These are phyloP conservation scores for Epinotia demarniana DNA, from an alignment of 2,888 invertebrate species.

Conservation along the genomic window DNA sequence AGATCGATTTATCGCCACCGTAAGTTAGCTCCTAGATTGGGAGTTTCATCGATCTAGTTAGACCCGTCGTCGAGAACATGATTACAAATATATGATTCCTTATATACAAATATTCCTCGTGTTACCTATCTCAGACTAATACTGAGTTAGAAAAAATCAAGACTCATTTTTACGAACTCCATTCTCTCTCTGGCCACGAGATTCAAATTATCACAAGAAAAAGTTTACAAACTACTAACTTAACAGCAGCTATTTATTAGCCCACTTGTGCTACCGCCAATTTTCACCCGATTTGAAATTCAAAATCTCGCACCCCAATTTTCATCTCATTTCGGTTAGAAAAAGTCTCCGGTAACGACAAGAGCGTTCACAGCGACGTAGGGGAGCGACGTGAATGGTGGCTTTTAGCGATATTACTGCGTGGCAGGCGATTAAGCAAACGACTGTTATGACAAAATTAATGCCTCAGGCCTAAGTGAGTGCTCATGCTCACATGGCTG, in stretches of 20 bases:
- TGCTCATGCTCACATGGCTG: conserved; percentile 68
- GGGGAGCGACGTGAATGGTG: conserved; percentile 68
- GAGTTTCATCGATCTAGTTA: no score
- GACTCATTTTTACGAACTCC: not conserved
- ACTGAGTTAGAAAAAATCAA: not conserved
- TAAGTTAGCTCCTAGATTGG: no score
- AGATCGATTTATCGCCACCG: no score
- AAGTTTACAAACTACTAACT: conserved; percentile 35
- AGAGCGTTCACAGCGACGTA: conserved; percentile 41
- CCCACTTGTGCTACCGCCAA: conserved; percentile 38
- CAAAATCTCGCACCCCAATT: conserved; percentile 45
- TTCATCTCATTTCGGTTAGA: conserved; percentile 50
- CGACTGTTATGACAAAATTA: conserved; percentile 74
- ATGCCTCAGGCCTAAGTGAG: conserved; percentile 68
- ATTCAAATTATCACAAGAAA: conserved; percentile 5
- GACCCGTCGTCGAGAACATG: no score
- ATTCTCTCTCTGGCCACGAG: not conserved
- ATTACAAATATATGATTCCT: no score
- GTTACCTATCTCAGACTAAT: not conserved
- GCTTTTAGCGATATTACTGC: conserved; percentile 75
- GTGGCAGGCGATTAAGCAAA: conserved; percentile 64
- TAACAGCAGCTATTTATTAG: conserved; percentile 34
- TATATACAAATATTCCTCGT: no score
- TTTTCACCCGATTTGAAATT: conserved; percentile 42
- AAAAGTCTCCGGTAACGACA: conserved; percentile 57